Percentiles rank a stretch among this genome's conserved stretches.
phyloP scores from a whole-genome alignment of 1,140 invertebrate genomes.

The Drosophila navojoa region DNA sequence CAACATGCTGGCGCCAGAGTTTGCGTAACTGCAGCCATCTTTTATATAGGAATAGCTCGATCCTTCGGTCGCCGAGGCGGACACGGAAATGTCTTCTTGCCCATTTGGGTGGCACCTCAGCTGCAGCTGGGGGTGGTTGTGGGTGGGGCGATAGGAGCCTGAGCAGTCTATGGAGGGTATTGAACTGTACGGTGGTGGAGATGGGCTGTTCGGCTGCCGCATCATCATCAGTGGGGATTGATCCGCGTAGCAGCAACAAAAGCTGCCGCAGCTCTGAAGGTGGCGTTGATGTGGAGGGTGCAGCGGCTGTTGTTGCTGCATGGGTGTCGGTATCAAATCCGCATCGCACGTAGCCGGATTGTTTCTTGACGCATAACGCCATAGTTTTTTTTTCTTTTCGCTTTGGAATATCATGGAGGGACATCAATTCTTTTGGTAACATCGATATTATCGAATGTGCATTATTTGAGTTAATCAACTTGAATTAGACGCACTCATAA shows the following conservation, averaged over 20 bases:
- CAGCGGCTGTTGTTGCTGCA: conserved; percentile 73
- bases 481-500: conserved; percentile 58
- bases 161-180: conserved; percentile 66
- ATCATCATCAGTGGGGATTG: conserved; percentile 46
- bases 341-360: conserved; percentile 79
- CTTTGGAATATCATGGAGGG: conserved; percentile 83
- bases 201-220: conserved; percentile 54
- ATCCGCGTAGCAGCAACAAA: conserved; percentile 46
- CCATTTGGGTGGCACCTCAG: conserved; percentile 18
- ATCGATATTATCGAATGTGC: conserved; percentile 83
- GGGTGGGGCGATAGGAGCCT: conserved; percentile 39
- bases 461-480: conserved; percentile 81
- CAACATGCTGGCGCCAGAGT: conserved; percentile 64
- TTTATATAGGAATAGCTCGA: conserved; percentile 53
- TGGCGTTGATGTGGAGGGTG: conserved; percentile 73
- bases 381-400: conserved; percentile 82
- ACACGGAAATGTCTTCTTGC: conserved; percentile 42
- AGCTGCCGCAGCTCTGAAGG: conserved; percentile 48
- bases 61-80: conserved; percentile 36
- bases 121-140: conserved; percentile 31
- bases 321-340: conserved; percentile 64
- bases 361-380: conserved; percentile 83
- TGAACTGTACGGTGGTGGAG: conserved; percentile 67
- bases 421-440: conserved; percentile 84
- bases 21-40: conserved; percentile 73